phyloP scores from a whole-genome alignment of 2,888 invertebrate species.

The Danaus chrysippus region DNA sequence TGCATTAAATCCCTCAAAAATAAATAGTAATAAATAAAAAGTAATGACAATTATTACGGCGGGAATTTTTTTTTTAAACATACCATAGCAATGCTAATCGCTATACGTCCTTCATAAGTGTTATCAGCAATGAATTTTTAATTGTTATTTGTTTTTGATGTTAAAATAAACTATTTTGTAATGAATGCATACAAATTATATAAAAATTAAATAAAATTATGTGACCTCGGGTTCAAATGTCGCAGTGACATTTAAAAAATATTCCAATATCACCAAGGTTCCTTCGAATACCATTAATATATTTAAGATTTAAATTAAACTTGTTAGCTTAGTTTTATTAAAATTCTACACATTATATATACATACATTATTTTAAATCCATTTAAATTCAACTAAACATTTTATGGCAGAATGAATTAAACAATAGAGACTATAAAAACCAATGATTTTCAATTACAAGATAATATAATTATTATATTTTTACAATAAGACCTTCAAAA shows the following conservation, averaged over 20 bases:
- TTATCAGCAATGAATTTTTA: not conserved
- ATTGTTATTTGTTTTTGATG: not conserved
- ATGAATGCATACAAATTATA: not conserved
- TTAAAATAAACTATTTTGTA: not conserved
- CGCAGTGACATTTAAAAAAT: not conserved
- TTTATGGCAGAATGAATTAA: too few species aligned
- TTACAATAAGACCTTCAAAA: not conserved
- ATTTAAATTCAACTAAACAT: too few species aligned
- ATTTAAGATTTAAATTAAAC: too few species aligned
- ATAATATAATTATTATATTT: not conserved
- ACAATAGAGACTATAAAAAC: too few species aligned
- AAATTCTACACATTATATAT: too few species aligned
- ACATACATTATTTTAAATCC: too few species aligned
- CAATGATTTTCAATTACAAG: too few species aligned
- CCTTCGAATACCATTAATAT: too few species aligned
- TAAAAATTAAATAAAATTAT: not conserved
- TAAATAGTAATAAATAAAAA: too few species aligned
- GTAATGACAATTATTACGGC: too few species aligned
- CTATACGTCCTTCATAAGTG: not conserved
- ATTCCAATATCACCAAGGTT: not conserved
- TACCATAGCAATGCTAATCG: not conserved
- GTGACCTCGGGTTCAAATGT: conserved; percentile 3
- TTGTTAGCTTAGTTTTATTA: too few species aligned
- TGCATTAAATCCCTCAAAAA: too few species aligned
- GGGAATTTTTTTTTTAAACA: not conserved